Evolutionary conservation across 2,113 vertebrate genomes (phyloP), one percentile per base, ranked within the genome.

Genomic region (Peucedramus taeniatus): DNA sequence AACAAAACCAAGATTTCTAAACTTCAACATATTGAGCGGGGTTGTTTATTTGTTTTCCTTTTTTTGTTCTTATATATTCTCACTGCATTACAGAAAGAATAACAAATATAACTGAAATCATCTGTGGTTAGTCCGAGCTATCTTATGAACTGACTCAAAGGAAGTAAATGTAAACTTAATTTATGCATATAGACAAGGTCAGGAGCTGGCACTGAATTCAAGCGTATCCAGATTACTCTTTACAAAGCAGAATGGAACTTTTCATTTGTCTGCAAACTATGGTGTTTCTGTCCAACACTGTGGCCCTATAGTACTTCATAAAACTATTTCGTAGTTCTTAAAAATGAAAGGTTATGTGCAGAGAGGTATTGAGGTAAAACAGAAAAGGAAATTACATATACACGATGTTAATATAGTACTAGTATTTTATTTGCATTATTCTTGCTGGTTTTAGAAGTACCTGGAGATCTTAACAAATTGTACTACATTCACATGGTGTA

Each of bases 1-100:
- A 88, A 79, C 19, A 45, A 37, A 10, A 7, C 15, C 15, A 6
- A 69, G 44, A 33, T 89, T 83, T 90, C 53, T 72, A 66, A 76
- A 83, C 40, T 31, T 28, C 11, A 50, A 5, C 12, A 61, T 45
- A 17, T 35, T 27, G 12, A 75, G 5, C 3, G 3, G 0, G 1
- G 0, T 60, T 22, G 6, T 6, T 75, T 35, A 7, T 9, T 69
- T 61, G 5, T 47, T 84, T 68, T 66, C 9, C 3, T 42, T 40
- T 22, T 68, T 54, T 59, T 76, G 5, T 53, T 45, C 23, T 39
- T 71, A 22, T 23, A n/a, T 76, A 44, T 40, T 81, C 10, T 84
- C 18, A 50, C 18, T 64, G 19, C 9, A 45, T 60, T 82, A 51
- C 6, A 30, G 39, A 57, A 82, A 81, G 10, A 35, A 50, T 35